Evolutionary conservation across 1,140 invertebrate species (phyloP), one percentile per base, ranked within the genome.

Genomic region (Eciton burchellii): DNA sequence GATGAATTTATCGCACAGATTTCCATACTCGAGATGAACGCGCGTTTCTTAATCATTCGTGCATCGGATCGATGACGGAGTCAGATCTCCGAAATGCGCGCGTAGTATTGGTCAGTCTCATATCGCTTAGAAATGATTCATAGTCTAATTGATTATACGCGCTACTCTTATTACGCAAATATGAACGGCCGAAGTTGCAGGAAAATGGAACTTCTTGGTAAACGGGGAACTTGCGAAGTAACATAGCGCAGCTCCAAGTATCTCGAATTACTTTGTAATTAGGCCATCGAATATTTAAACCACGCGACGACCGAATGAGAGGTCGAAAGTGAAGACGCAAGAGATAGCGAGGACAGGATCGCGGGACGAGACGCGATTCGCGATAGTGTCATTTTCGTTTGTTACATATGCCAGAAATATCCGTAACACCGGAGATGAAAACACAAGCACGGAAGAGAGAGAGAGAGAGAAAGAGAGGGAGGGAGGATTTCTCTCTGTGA

Each of bases 401-500:
- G 21, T 26, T 21, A 49, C n/a, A n/a, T 29, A 77, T 11, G 11
- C 68, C n/a, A 19, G 47, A 79, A 70, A 56, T 57, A 11, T 56
- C 66, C 21, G 12, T 70, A 56, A 68, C 45, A 21, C 9, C 35
- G 56, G 5, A 3, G 43, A 26, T 59, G 0, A n/a, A 9, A 26
- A 14, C 29, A 6, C 24, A 52, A 49, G 26, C 6, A n/a, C 11
- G 43, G 21, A 35, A 54, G 35, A 19, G 45, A 16, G 11, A 12
- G 16, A n/a, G 9, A 52, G 35, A 35, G 47, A 54, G 35, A 19
- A n/a, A 35, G 47, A 54, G 35, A 19, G 45, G 19, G 11, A 12
- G 16, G 19, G 9, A 52, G 35, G 65, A 71, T 56, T 56, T 71
- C 57, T 83, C 63, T 57, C 82, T 52, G 84, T 82, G 79, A 63